Base-by-base conservation (phyloP, 2,888 invertebrate species). In the Arge pagana region DNA sequence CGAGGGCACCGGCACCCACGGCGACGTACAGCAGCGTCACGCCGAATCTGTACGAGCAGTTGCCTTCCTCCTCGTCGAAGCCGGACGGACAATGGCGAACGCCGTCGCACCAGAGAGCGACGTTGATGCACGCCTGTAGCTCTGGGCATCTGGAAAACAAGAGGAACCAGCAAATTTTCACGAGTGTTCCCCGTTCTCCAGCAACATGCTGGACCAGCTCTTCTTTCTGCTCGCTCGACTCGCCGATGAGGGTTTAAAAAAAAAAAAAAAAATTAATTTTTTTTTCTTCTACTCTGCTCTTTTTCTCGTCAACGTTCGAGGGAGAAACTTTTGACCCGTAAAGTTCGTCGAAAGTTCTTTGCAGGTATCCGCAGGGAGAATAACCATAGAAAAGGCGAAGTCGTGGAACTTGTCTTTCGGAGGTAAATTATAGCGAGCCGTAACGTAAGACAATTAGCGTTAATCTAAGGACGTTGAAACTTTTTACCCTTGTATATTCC, bases 41-140 rank as follows among this genome's bases (percentile, higher is more conserved):
- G 11, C 85, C 84, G 64, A 85, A 83, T 52, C 84, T 83, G 59
- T 86, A 85, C 18, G 87, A 85, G 71, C 89, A 89, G 67, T 89
- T 89, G 1, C 83, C 81, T 65, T 89, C 88, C 59, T 87, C 87
- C 77, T 90, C 90, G 70, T 90, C 91, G 73, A 84, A 89, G 1
- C 90, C 90, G 3, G 89, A 88, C 10, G 90, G 90, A 69, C 91
- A 91, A 67, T 91, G 89, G 1, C 83, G 79, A 33, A 85, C 82
- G 0, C 90, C 89, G 70, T 91, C 90, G 73, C 90, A 91, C 90
- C 90, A 90, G 3, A 91, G 72, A 1, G 86, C 83, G 1, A 87
- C 82, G 56, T 86, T 88, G 64, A 90, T 90, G 72, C 90, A 91
- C 0, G 90, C 90, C 56, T 89, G 88, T 45, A 90, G 78, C 71